These are phyloP conservation scores for Rhinichthys klamathensis DNA, from an alignment of 2,113 vertebrate genomes.

Conservation along the genomic window DNA sequence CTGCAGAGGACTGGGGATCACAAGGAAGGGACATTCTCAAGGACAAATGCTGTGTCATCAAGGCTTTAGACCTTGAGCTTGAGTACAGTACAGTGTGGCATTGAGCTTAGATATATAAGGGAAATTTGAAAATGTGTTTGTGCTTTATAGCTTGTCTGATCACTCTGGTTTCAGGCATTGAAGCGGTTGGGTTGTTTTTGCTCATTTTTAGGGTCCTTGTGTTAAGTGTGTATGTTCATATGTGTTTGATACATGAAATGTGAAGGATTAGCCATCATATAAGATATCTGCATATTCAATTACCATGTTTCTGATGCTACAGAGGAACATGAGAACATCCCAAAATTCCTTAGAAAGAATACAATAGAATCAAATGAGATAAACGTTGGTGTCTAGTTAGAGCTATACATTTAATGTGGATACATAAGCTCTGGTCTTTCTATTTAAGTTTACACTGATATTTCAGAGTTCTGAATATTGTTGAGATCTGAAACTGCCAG, in stretches of 20 bases:
- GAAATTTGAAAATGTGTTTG: background rate
- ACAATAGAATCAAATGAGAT: background rate
- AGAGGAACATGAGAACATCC: background rate
- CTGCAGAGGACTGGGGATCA: slow-evolving; percentile 57
- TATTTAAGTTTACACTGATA: no score
- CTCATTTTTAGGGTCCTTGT: background rate
- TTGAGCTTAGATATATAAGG: background rate
- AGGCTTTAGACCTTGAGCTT: slow-evolving; percentile 51
- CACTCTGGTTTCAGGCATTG: background rate
- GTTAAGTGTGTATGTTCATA: background rate
- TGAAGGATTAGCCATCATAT: background rate
- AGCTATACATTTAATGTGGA: background rate
- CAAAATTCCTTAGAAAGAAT: background rate
- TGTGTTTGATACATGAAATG: background rate
- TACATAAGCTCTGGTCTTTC: no score
- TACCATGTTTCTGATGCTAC: background rate
- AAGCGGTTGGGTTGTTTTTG: background rate
- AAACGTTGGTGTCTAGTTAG: background rate
- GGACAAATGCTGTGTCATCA: slow-evolving; percentile 70
- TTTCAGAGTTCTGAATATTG: no score
- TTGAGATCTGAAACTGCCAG: background rate
- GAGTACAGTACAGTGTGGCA: background rate
- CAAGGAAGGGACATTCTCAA: slow-evolving; percentile 70
- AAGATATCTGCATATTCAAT: background rate
- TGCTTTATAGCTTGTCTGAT: background rate